Base-by-base conservation (phyloP, 2,888 invertebrate genomes). In the Scaptodrosophila latifasciaeformis region DNA sequence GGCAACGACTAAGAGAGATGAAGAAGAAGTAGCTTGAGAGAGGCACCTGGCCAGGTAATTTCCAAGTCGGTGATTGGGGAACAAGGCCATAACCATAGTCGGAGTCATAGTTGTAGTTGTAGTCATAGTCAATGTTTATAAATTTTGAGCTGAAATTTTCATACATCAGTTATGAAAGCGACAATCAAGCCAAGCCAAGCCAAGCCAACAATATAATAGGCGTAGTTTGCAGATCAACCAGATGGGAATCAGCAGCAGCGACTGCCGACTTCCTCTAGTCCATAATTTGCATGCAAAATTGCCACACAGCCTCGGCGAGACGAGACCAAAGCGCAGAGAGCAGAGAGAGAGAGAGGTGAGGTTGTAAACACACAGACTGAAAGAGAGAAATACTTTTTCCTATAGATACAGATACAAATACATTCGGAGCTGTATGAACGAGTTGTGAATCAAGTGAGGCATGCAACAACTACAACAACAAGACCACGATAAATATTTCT, bases 401-500 rank as follows among this genome's bases (percentile, higher is more conserved):
- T n/a, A n/a, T n/a, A n/a, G n/a, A n/a, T n/a, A n/a, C n/a, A n/a
- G n/a, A n/a, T n/a, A n/a, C n/a, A n/a, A n/a, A n/a, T n/a, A n/a
- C n/a, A n/a, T n/a, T n/a, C n/a, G n/a, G n/a, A n/a, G n/a, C n/a
- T n/a, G 63, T 47, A 56, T 74, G 70, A 72, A 74, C 77, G 70
- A 74, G 72, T 74, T 72, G 60, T 74, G n/a, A 67, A 62, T 48
- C 62, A 62, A 56, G 67, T 76, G 75, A 71, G 75, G 68, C 61
- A 71, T 60, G 59, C 49, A 63, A 58, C 56, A 55, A 48, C 63
- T 60, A 57, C 58, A 55, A 42, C 52, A 60, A 40, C 48, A 46
- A 54, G 65, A 60, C 57, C 56, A 71, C 62, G 70, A 70, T 66
- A 69, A 72, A 75, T 75, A 71, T 65, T 67, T 64, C 60, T 67